Evolutionary conservation across 2,113 vertebrate genomes (phyloP).

Genomic region (Scopus umbretta): DNA sequence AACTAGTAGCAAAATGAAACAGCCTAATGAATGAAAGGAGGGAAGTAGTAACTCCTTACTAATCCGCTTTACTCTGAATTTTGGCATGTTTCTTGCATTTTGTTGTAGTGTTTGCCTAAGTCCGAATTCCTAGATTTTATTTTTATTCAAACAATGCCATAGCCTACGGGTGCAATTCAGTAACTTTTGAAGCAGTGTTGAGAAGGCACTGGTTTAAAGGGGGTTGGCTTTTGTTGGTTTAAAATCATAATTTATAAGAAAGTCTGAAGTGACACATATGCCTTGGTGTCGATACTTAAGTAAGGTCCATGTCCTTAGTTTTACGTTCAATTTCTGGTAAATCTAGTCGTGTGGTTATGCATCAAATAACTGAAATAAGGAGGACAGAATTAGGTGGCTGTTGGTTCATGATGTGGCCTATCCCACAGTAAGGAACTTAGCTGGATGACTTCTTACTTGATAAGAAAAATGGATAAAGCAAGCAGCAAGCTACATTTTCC

Average conservation of each 20-base stretch:
- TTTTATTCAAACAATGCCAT: slow-evolving; percentile 38
- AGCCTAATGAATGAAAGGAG: slow-evolving; percentile 77
- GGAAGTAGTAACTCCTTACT: slow-evolving; percentile 22
- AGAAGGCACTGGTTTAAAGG: slow-evolving; percentile 14
- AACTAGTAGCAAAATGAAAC: slow-evolving; percentile 83
- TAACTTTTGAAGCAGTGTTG: neutral
- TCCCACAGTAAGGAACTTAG: neutral
- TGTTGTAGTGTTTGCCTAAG: slow-evolving; percentile 43
- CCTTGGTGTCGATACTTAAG: slow-evolving; percentile 14
- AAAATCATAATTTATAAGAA: slow-evolving; percentile 15
- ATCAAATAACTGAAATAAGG: slow-evolving; percentile 23
- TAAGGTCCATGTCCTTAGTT: slow-evolving; percentile 15
- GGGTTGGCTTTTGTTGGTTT: neutral
- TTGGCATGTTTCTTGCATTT: slow-evolving; percentile 59
- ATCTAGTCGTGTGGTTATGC: slow-evolving; percentile 34
- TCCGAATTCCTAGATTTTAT: slow-evolving; percentile 53
- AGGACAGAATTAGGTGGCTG: slow-evolving; percentile 19
- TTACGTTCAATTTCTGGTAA: slow-evolving; percentile 3
- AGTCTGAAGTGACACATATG: neutral
- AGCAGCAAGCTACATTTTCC: neutral
- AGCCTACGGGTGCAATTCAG: neutral
- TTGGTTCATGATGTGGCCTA: slow-evolving; percentile 39
- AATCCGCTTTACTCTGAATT: slow-evolving; percentile 42
- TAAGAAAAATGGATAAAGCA: neutral
- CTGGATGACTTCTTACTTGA: slow-evolving; percentile 2